Evolutionary conservation across 92 coral and sea anemone species (phyloP).

Genomic region (Hydrozoanthus gracilis): DNA sequence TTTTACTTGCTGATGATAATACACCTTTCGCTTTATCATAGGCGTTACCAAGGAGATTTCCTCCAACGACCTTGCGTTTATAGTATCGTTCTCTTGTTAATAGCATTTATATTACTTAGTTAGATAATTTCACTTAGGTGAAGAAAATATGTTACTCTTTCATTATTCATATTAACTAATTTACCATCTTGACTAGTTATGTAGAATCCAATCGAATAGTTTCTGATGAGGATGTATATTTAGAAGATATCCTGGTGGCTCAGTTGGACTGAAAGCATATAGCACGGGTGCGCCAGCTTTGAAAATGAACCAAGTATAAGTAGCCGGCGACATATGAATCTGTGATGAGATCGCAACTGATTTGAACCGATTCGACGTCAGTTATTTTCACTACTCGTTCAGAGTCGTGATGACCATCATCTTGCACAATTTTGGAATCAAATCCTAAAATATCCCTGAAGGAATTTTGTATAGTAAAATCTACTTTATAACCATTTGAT

Average conservation of each 20-base stretch:
- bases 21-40: neutral
- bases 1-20: neutral
- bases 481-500: conserved; percentile 39
- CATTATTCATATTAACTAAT: too few species aligned
- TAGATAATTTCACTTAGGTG: too few species aligned
- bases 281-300: too few species aligned
- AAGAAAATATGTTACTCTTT: too few species aligned
- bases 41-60: neutral
- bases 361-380: too few species aligned
- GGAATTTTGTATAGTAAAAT: conserved; percentile 35
- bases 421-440: conserved; percentile 20
- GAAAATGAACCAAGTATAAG: neutral
- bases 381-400: neutral
- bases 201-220: too few species aligned
- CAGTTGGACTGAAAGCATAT: neutral
- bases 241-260: conserved; percentile 19
- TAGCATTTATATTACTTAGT: too few species aligned
- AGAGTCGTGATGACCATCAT: neutral
- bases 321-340: conserved; percentile 5
- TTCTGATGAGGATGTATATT: neutral
- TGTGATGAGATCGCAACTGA: conserved; percentile 1
- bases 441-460: conserved; percentile 40
- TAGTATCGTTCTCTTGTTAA: too few species aligned
- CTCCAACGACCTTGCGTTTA: neutral
- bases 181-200: too few species aligned